Evolutionary conservation across 2,113 vertebrate species (phyloP).

Genomic region (Meriones unguiculatus): DNA sequence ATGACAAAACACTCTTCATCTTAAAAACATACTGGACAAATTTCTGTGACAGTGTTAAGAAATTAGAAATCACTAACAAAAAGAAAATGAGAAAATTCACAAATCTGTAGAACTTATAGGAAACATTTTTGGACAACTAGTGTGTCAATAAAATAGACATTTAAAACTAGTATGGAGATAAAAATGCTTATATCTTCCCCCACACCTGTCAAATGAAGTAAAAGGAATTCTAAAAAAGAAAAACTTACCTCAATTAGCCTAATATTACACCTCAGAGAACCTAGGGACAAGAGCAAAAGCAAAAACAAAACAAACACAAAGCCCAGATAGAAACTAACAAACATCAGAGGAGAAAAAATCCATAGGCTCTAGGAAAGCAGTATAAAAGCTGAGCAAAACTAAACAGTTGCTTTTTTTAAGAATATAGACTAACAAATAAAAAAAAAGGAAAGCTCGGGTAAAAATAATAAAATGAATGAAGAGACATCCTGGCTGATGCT

Average conservation of each 20-base stretch:
- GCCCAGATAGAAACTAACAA: not conserved
- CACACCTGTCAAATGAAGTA: not conserved
- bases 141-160: not conserved
- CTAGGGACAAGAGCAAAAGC: not conserved
- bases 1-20: not conserved
- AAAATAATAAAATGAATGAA: not conserved
- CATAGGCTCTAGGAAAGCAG: not conserved
- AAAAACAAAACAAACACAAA: not conserved
- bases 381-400: not conserved
- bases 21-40: not conserved
- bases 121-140: not conserved
- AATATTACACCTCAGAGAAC: not conserved
- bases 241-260: not conserved
- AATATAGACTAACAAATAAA: not conserved
- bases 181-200: not conserved
- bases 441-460: not conserved
- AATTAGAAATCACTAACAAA: not conserved
- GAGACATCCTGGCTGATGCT: too few species aligned
- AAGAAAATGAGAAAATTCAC: not conserved
- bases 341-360: not conserved
- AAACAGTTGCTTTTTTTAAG: not conserved
- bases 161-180: not conserved
- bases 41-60: not conserved
- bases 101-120: not conserved
- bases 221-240: not conserved